Base-by-base conservation (phyloP, 2,888 invertebrate genomes). In the Zhuqinia jingwanae region DNA sequence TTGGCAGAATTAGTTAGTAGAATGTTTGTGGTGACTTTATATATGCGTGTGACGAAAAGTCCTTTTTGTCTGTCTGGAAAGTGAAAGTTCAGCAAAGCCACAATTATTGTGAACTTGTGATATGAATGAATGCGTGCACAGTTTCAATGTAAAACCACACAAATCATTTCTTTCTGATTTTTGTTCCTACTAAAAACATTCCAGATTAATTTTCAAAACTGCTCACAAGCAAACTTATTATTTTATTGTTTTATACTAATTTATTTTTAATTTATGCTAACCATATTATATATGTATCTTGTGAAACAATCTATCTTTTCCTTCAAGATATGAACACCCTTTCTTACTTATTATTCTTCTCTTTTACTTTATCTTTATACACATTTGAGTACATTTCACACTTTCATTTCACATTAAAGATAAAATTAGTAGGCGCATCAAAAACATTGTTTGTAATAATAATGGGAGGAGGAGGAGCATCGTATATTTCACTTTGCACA, bases 31-130 rank as follows among this genome's bases (percentile, higher is more conserved):
- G 22, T 22, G 11, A 25, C 3, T 36, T 36, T 36, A 36, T 36
- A 36, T 42, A 58, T 77, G 77, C 27, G 50, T 75, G 77, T 58
- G 58, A 22, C 58, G 36, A 58, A n/a, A 77, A 77, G 75, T 75
- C 75, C 27, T 22, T 47, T 17, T 70, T 56, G 65, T 65, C 30
- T 77, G 58, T 53, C 50, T 53, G 53, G 25, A 50, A 50, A 73
- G 27, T 70, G 47, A 47, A 27, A 75, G 75, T 75, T 17, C 75
- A 70, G n/a, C n/a, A n/a, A n/a, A n/a, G 5, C 36, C 36, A 15
- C 20, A n/a, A n/a, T n/a, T n/a, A n/a, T 22, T 60, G 36, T 68
- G 42, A 42, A 68, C 11, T 20, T 17, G 3, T 36, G 36, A 36
- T 22, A 45, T 70, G 68, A 70, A 70, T 75, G 50, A 30, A 53